phyloP scores from a whole-genome alignment of 2,113 vertebrate species.

The Hypomesus transpacificus region DNA sequence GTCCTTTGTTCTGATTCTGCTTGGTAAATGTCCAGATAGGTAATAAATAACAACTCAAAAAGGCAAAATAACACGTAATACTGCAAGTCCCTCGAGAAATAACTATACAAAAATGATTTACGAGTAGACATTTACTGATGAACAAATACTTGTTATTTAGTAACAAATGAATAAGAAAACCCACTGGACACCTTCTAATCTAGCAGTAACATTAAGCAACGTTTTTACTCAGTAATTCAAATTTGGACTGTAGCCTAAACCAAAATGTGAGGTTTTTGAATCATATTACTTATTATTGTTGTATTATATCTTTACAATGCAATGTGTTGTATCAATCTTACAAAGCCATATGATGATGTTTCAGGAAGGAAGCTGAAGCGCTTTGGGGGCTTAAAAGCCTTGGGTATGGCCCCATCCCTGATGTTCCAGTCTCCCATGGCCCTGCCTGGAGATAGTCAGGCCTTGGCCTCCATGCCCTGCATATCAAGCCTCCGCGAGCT shows the following conservation, averaged over 20 bases:
- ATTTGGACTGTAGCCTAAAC: no score
- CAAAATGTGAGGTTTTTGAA: no score
- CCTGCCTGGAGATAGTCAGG: conserved; percentile 73
- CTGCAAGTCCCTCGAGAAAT: no score
- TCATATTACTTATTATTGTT: no score
- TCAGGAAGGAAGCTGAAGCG: conserved; percentile 95
- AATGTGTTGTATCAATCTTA: background rate
- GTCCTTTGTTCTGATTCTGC: conserved; percentile 13
- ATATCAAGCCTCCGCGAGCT: conserved; percentile 80
- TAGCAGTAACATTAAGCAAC: no score
- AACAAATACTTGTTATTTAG: no score
- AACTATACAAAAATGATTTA: no score
- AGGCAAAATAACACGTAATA: background rate
- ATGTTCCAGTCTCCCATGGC: conserved; percentile 77
- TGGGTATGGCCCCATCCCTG: conserved; percentile 76
- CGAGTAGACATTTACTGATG: no score
- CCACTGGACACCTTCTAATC: no score
- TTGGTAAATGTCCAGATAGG: background rate
- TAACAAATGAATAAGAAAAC: no score
- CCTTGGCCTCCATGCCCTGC: conserved; percentile 74
- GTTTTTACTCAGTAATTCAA: no score
- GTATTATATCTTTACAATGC: no score
- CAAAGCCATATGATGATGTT: background rate
- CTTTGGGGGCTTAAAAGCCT: conserved; percentile 83
- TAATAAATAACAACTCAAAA: background rate